A percentile compares a stretch with the other conserved stretches of the same genome.
Conservation (phyloP, 2,888 invertebrate species). For the Atrina japonica region DNA sequence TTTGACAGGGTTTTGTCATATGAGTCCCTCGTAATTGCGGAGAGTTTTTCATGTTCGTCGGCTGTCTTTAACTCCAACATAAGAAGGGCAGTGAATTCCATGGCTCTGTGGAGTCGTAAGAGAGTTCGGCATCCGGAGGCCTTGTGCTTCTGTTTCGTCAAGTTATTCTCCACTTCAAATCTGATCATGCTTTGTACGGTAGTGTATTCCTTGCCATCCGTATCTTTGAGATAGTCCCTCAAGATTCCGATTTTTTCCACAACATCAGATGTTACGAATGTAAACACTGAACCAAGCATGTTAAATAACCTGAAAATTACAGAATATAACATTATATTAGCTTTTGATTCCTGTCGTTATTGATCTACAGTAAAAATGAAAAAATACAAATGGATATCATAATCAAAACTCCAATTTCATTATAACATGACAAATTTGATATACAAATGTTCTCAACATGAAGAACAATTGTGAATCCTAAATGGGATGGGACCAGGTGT, state of each 20-base stretch:
- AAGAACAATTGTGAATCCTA: too few species aligned
- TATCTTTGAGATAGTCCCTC: slow-evolving; percentile 83
- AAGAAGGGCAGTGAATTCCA: slow-evolving; percentile 94
- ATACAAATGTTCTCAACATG: too few species aligned
- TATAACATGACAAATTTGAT: too few species aligned
- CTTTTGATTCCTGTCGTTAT: too few species aligned
- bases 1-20: slow-evolving; percentile 92
- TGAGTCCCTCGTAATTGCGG: slow-evolving; percentile 86
- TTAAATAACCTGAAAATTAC: slow-evolving; percentile 88
- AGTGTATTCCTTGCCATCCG: slow-evolving; percentile 81
- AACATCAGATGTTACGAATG: slow-evolving; percentile 95
- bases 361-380: too few species aligned
- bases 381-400: too few species aligned
- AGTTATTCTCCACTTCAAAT: slow-evolving; percentile 88
- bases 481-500: too few species aligned
- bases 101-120: slow-evolving; percentile 92
- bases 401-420: too few species aligned
- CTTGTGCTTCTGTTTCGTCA: slow-evolving; percentile 83
- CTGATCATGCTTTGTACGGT: slow-evolving; percentile 92
- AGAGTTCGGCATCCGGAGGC: slow-evolving; percentile 93
- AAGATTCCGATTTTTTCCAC: slow-evolving; percentile 92
- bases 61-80: slow-evolving; percentile 85
- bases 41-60: slow-evolving; percentile 73
- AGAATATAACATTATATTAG: too few species aligned
- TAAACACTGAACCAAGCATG: slow-evolving; percentile 93